phyloP scores from a whole-genome alignment of 2,888 invertebrate genomes.

The Drosophila anomelani region DNA sequence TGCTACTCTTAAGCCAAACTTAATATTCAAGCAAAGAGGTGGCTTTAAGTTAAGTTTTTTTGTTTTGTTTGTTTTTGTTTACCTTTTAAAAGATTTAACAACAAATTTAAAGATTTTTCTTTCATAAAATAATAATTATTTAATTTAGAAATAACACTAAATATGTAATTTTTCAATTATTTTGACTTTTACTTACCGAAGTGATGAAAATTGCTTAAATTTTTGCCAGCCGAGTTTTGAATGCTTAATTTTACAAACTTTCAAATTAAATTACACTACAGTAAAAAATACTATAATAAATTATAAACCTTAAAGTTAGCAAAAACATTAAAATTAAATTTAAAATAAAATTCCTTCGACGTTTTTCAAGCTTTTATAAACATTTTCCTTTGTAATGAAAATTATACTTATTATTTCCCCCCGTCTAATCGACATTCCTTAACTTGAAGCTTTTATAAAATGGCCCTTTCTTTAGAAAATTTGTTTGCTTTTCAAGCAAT shows the following conservation, averaged over 20 bases:
- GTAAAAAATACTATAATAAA: too few relatives aligned
- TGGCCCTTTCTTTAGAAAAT: not conserved
- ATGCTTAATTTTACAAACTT: not conserved
- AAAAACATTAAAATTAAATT: not conserved
- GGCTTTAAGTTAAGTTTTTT: not conserved
- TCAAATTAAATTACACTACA: too few relatives aligned
- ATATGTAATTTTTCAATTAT: not conserved
- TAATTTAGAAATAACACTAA: not conserved
- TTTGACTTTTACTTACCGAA: too few relatives aligned
- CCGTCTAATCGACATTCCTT: not conserved
- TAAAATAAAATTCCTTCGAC: not conserved
- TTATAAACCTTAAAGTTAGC: too few relatives aligned
- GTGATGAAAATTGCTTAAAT: not conserved
- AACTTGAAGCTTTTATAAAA: not conserved
- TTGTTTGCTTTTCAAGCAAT: conserved; percentile 8
- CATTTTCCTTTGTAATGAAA: not conserved
- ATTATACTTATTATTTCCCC: not conserved
- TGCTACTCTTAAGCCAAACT: not conserved
- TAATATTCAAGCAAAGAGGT: not conserved
- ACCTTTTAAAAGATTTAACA: not conserved
- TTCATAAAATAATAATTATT: not conserved
- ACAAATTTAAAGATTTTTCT: rapidly evolving
- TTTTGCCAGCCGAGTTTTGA: not conserved
- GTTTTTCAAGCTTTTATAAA: not conserved
- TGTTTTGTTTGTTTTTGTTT: not conserved